These are phyloP conservation scores for Cephus nigrinus DNA, from an alignment of 2,888 invertebrate genomes.

Conservation along the genomic window DNA sequence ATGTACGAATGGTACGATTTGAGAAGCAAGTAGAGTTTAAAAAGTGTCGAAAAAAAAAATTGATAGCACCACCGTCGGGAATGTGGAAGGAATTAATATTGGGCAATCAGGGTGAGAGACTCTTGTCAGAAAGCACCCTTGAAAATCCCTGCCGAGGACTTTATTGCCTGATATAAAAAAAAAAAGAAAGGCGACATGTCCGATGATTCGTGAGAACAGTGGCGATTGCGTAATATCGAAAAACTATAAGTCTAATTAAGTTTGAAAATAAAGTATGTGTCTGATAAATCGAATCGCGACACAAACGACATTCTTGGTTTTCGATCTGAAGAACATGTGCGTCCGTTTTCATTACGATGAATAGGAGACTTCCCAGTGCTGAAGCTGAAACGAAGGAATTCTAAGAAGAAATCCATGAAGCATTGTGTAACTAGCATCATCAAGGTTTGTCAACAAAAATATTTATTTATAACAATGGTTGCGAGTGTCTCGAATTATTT, in stretches of 20 bases:
- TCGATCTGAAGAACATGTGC: not conserved
- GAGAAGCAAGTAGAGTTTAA: not conserved
- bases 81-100: not conserved
- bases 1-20: not conserved
- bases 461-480: not conserved
- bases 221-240: not conserved
- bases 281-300: not conserved
- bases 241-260: not conserved
- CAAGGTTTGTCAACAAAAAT: conserved; percentile 3
- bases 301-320: not conserved
- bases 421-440: not conserved
- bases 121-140: not conserved
- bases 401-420: not conserved
- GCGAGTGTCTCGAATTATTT: not conserved
- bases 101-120: not conserved
- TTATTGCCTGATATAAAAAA: not conserved
- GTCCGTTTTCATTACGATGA: not conserved
- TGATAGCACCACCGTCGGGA: not conserved
- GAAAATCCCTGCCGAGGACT: not conserved
- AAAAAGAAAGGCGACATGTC: not conserved
- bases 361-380: not conserved
- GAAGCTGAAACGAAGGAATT: not conserved
- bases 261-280: not conserved
- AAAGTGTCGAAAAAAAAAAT: not conserved
- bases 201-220: not conserved